phyloP scores from a whole-genome alignment of 1,140 invertebrate species.

The Drosophila oshimai region DNA sequence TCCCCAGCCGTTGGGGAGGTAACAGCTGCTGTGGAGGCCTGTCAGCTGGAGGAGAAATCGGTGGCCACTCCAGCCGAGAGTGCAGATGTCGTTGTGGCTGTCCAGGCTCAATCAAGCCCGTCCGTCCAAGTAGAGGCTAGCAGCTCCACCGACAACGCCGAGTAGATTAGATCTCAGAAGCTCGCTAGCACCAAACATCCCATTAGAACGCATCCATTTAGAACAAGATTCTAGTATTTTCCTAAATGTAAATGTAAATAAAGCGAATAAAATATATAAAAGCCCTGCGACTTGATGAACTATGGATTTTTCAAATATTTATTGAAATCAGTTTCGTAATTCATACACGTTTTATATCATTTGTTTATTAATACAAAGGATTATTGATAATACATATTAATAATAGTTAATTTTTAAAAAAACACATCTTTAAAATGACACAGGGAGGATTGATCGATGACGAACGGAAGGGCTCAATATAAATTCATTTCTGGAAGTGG shows the following conservation, averaged over 20 bases:
- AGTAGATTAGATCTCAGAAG: constrained; percentile 26
- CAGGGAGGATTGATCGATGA: constrained; percentile 13
- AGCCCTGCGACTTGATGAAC: background rate
- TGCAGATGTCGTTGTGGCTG: background rate
- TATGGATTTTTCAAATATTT: constrained; percentile 68
- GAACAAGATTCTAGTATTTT: constrained; percentile 59
- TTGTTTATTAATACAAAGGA: constrained; percentile 79
- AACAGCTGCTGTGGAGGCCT: constrained; percentile 32
- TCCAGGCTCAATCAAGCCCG: constrained; percentile 12
- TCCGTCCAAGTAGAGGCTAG: constrained; percentile 61
- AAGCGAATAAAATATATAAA: constrained; percentile 4
- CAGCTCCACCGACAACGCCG: constrained; percentile 27
- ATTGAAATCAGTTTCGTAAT: constrained; percentile 73
- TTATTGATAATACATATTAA: constrained; percentile 78
- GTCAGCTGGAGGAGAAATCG: constrained; percentile 38
- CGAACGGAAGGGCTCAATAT: constrained; percentile 24
- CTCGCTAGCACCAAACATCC: constrained; percentile 35
- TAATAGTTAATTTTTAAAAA: constrained; percentile 64
- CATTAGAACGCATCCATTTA: constrained; percentile 50
- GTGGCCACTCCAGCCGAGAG: background rate
- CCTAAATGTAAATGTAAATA: constrained; percentile 52
- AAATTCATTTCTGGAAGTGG: background rate
- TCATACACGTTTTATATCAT: constrained; percentile 70
- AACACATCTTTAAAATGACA: constrained; percentile 75
- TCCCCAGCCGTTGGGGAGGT: constrained; percentile 11